Conservation (phyloP, 2,113 vertebrate species). For the Podilymbus podiceps region DNA sequence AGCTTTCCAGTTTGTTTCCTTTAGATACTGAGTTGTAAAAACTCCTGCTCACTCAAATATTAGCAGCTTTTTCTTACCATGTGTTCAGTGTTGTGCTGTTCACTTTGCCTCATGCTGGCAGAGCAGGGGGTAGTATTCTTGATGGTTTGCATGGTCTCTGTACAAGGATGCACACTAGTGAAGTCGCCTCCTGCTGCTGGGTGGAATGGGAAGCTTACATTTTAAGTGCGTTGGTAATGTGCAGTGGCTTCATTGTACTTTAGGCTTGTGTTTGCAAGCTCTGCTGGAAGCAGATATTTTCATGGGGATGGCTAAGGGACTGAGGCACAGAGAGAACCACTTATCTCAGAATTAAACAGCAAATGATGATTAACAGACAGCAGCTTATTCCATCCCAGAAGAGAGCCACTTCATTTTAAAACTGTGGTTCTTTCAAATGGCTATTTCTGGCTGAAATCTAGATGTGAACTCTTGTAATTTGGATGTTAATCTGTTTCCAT, state of each 20-base stretch:
- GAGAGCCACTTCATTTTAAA: neutral
- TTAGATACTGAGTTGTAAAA: neutral
- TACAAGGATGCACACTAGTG: neutral
- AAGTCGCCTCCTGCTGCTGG: neutral
- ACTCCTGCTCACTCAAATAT: neutral
- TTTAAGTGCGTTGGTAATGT: neutral
- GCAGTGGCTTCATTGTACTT: neutral
- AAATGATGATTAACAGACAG: neutral
- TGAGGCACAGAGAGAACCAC: neutral
- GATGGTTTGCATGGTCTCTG: neutral
- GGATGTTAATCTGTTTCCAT: neutral
- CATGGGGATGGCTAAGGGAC: neutral
- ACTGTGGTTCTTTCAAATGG: neutral
- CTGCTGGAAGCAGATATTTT: neutral
- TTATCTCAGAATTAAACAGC: neutral
- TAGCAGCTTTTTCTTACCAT: neutral
- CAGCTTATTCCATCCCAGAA: neutral
- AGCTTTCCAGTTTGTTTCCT: neutral
- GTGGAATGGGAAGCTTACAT: neutral
- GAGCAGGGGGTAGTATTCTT: neutral
- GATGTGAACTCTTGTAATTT: neutral
- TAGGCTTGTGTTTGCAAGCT: neutral
- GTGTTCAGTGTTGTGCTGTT: neutral
- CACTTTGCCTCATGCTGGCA: neutral
- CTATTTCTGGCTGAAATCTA: neutral